Base-by-base conservation (phyloP, 37 sponge, comb jelly and placozoan species). In the Dysidea cf. avara region DNA sequence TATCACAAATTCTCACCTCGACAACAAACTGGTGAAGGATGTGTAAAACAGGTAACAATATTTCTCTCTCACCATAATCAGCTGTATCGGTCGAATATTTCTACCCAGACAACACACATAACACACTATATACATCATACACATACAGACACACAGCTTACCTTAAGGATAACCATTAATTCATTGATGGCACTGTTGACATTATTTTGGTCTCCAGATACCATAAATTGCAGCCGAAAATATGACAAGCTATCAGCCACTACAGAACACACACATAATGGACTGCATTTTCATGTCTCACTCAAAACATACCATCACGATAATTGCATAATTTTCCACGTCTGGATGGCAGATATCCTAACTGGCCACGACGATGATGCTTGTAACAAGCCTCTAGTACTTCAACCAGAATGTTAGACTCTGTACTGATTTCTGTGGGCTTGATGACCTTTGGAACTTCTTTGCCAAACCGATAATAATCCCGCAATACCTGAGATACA, bases 21-120 rank as follows among this genome's bases (percentile, higher is more conserved):
- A 66, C 79, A 17, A 83, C 64, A 6, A 86, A 61, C 60, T 82
- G 79, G 56, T 64, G 71, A 70, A 92, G 75, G 17, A 92, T 69
- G 25, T 87, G 93, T 28, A 92, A 66, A 18, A 92, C 56, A 2
- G 93, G 93, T 0, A 92, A 66, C 0, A 92, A 60, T 5, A 65
- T 76, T 47, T 92, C 88, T 0, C 60, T 75, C 64, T 92, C 84
- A 16, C 83, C 88, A 54, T 84, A 69, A 48, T 83, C 85, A 30
- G 69, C 65, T 2, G 57, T 55, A 31, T 81, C 82, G 0, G 13
- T 61, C 17, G 20, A 34, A 61, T 32, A 61, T 61, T 34, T 35
- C 18, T 61, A 28, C 63, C n/a, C n/a, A 61, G 33, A 28, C 43
- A 47, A 68, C 51, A 48, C 68, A 68, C 51, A 47, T 29, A 68